Conservation (phyloP, 2,888 invertebrate genomes). For the Lasioglossum malachurum region DNA sequence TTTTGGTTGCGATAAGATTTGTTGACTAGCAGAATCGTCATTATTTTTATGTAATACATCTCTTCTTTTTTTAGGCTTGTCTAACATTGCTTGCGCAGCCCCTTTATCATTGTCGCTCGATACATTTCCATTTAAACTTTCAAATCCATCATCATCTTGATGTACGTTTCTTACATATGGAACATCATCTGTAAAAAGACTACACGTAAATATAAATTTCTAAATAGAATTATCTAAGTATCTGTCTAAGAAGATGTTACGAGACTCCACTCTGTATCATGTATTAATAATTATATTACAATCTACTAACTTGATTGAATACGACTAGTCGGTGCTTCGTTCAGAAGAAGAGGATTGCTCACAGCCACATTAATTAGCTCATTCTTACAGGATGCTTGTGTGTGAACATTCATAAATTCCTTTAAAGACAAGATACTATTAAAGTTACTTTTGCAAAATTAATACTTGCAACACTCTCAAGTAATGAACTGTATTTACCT, state of each 20-base stretch:
- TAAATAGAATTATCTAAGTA: not conserved
- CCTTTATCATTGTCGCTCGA: constrained; percentile 88
- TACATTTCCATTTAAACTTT: constrained; percentile 93
- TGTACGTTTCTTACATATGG: constrained; percentile 75
- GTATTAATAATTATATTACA: constrained; percentile 4
- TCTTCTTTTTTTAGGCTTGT: constrained; percentile 39
- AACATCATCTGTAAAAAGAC: constrained; percentile 59
- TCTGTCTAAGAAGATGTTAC: not conserved
- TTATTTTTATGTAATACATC: constrained; percentile 41
- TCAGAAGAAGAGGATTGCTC: constrained; percentile 48
- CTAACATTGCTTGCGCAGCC: constrained; percentile 24
- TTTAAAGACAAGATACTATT: constrained; percentile 32
- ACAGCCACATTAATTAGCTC: constrained; percentile 51
- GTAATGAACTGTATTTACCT: constrained; percentile 47
- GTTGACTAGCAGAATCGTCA: constrained; percentile 47
- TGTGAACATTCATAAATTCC: constrained; percentile 63
- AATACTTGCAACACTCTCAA: not conserved
- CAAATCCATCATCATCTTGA: constrained; percentile 92
- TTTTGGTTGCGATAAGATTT: constrained; percentile 48
- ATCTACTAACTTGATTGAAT: constrained; percentile 56
- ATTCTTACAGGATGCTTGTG: constrained; percentile 61
- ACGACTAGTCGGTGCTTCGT: constrained; percentile 59
- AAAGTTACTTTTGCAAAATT: not conserved
- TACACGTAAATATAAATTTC: constrained; percentile 23
- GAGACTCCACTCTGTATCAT: not conserved